Base-by-base conservation (phyloP, 2,888 invertebrate genomes). In the Apotomis capreana region DNA sequence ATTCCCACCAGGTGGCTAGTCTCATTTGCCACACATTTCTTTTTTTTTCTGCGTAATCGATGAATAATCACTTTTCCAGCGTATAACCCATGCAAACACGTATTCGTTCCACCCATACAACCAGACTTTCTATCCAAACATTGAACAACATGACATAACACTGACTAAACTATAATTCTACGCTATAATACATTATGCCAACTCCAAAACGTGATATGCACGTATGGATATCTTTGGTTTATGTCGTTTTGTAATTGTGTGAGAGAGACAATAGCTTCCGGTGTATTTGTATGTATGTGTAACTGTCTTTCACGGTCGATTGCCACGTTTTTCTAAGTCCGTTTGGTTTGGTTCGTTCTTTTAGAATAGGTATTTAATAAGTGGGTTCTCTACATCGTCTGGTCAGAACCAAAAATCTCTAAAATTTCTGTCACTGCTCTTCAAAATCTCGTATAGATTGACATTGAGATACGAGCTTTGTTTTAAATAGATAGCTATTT, bases 241-340 rank as follows among this genome's bases (percentile, higher is more conserved):
- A 54, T 9, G 15, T 9, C 37, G n/a, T 9, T 63, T 54, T 63
- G 52, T 51, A 55, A 55, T 12, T 15, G 44, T 55, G 64, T 15
- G 44, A 64, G 26, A 46, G 46, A 37, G 13, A 55, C 55, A 64
- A 55, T 55, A 55, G 64, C 44, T 55, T 55, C 40, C 55, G 64
- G 58, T 58, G 37, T 61, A 26, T 26, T 26, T 26, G 63, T 54
- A n/a, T 52, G 37, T 62, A 52, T n/a, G 10, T 64, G 26, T 65
- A 57, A 65, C 65, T 65, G 65, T 57, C 65, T 55, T 49, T 65
- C 65, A 65, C 57, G 65, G 55, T 65, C 65, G 65, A 65, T 57
- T 40, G 65, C 55, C 8, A 15, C 4, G 15, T 64, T 46, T 65
- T 65, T 65, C 46, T 65, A 65, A 58, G 58, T 2, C 26, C 2